Conservation (phyloP, 2,113 vertebrate genomes). For the Archocentrus centrarchus region DNA sequence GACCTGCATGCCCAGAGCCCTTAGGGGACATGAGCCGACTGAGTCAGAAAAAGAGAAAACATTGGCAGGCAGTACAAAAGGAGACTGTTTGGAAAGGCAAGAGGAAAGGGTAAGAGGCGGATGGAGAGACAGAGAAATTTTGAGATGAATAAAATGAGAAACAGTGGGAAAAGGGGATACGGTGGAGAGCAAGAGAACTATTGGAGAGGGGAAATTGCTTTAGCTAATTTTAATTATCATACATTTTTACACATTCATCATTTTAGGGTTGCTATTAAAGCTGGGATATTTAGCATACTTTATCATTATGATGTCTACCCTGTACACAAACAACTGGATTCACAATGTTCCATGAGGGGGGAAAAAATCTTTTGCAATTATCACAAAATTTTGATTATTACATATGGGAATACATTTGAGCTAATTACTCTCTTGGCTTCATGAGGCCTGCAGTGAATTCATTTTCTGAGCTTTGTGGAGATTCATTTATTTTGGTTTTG, state of each 20-base stretch:
- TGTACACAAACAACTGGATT: conserved; percentile 14
- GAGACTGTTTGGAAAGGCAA: conserved; percentile 37
- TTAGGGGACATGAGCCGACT: conserved; percentile 34
- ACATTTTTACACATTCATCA: conserved; percentile 38
- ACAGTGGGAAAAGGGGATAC: background rate
- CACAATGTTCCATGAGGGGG: conserved; percentile 17
- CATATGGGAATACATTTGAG: conserved; percentile 36
- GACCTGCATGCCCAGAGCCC: conserved; percentile 51
- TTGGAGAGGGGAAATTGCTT: conserved; percentile 6
- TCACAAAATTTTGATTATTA: conserved; percentile 20
- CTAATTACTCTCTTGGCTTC: conserved; percentile 31
- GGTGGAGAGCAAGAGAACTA: background rate
- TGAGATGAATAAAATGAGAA: conserved; percentile 11
- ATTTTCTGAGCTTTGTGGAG: conserved; percentile 14
- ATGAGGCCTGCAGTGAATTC: conserved; percentile 27
- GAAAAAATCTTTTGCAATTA: conserved; percentile 30
- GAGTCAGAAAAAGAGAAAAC: conserved; percentile 57
- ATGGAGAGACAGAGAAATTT: conserved; percentile 1
- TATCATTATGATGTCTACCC: conserved; percentile 9
- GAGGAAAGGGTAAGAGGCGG: conserved; percentile 21
- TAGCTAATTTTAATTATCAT: conserved; percentile 24
- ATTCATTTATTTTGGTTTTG: conserved; percentile 14
- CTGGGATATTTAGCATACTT: conserved; percentile 20
- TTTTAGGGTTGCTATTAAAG: conserved; percentile 18
- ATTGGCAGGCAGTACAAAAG: conserved; percentile 60